These are phyloP conservation scores for Seira ritae DNA, from an alignment of 2,888 invertebrate species.

Conservation along the genomic window DNA sequence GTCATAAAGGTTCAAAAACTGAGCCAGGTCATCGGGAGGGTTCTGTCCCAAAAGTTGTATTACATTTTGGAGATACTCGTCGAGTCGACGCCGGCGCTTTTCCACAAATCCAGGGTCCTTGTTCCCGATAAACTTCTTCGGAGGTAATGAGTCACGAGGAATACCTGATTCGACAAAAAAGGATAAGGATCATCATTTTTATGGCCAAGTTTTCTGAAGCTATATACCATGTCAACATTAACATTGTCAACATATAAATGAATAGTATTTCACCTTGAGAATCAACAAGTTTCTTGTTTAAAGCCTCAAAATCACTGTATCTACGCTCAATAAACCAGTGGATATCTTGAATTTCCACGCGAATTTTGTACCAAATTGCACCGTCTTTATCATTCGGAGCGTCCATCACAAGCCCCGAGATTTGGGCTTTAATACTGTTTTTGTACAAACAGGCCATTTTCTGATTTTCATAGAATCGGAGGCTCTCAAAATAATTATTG, in stretches of 20 bases:
- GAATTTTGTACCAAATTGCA: conserved; percentile 72
- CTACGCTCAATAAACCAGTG: conserved; percentile 91
- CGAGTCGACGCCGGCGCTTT: conserved; percentile 86
- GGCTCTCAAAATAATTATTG: no score
- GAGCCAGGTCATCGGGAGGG: conserved; percentile 84
- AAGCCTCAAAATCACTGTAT: conserved; percentile 92
- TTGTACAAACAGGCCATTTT: conserved; percentile 69
- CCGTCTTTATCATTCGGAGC: conserved; percentile 69
- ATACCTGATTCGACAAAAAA: conserved; percentile 62
- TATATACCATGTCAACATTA: no score
- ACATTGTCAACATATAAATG: no score
- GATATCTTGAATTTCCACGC: conserved; percentile 76
- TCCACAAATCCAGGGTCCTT: conserved; percentile 92
- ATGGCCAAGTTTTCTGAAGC: no score
- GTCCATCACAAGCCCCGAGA: conserved; percentile 70
- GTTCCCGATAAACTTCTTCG: conserved; percentile 94
- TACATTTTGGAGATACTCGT: conserved; percentile 87
- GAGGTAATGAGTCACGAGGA: conserved; percentile 82
- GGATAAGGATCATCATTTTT: no score
- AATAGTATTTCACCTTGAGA: conserved; percentile 88
- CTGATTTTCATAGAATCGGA: no score
- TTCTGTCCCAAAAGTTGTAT: conserved; percentile 84
- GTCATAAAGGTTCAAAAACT: conserved; percentile 91
- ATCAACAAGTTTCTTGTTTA: conserved; percentile 88
- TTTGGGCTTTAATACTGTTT: conserved; percentile 68